Evolutionary conservation across 2,888 invertebrate species (phyloP).

Genomic region (Troides helena): DNA sequence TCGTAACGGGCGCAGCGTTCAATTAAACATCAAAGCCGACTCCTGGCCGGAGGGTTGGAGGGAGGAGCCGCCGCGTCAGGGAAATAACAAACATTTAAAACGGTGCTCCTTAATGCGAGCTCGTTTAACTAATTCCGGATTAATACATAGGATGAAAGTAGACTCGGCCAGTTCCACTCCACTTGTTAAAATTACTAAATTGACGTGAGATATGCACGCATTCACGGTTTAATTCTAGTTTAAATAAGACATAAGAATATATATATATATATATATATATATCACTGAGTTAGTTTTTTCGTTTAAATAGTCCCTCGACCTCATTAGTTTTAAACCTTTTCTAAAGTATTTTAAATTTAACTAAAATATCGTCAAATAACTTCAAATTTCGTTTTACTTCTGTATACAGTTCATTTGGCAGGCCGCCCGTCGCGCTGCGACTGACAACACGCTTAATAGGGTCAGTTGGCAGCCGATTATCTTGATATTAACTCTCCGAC

Average conservation of each 20-base stretch:
- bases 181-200: no score
- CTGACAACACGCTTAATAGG: conserved; percentile 8
- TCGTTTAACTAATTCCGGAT: conserved; percentile 28
- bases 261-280: no score
- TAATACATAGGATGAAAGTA: conserved; percentile 23
- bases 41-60: not conserved
- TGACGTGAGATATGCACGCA: no score
- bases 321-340: no score
- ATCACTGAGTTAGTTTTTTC: no score
- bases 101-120: conserved; percentile 27
- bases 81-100: conserved; percentile 22
- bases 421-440: conserved; percentile 2
- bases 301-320: no score
- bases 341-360: no score
- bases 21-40: conserved; percentile 30
- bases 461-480: conserved; percentile 12
- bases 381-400: not conserved
- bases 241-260: no score
- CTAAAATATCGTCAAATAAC: not conserved
- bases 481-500: not conserved
- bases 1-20: conserved; percentile 24
- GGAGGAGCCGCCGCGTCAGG: not conserved
- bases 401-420: conserved; percentile 12
- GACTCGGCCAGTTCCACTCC: not conserved
- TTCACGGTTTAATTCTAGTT: no score